Conservation (phyloP, 2,113 vertebrate species). For the Psittacara wagleri region DNA sequence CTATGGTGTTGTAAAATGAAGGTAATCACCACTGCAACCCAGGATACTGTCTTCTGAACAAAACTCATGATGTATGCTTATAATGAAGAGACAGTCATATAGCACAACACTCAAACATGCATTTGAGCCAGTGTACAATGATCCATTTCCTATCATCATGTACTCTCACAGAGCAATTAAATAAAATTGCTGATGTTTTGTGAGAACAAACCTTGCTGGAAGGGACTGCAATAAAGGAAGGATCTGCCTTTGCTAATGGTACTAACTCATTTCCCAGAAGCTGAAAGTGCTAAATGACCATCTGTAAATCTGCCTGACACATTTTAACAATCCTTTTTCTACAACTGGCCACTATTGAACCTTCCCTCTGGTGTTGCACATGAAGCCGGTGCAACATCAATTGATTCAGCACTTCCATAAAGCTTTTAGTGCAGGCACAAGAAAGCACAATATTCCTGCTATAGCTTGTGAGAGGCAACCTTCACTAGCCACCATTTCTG, state of each 20-base stretch:
- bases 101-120: neutral
- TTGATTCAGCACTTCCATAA: neutral
- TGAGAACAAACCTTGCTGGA: neutral
- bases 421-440: neutral
- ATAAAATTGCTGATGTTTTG: neutral
- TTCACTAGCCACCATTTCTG: neutral
- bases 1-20: neutral
- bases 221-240: neutral
- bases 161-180: neutral
- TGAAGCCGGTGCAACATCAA: neutral
- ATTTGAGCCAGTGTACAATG: neutral
- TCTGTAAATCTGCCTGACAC: neutral
- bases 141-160: neutral
- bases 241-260: neutral
- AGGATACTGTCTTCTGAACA: neutral
- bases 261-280: neutral
- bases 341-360: neutral
- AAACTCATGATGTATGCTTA: neutral
- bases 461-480: neutral
- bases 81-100: neutral
- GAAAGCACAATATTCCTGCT: neutral
- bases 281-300: neutral
- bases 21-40: neutral
- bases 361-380: neutral
- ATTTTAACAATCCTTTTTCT: neutral